Base-by-base conservation (phyloP, 1,140 invertebrate genomes). In the Sitobion miscanthi region DNA sequence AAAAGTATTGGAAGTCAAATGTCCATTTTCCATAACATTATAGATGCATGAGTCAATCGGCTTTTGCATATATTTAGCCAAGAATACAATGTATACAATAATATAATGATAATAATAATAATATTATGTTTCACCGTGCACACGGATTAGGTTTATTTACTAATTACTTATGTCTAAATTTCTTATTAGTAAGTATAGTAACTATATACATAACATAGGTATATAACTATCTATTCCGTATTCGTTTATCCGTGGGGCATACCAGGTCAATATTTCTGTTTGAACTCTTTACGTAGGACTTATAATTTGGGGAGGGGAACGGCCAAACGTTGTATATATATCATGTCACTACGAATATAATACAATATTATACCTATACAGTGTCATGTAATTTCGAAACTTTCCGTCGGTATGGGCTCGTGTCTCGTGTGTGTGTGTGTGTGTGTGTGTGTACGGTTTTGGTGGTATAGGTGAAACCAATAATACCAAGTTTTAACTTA, bases 291-390 rank as follows among this genome's bases (percentile, higher is more conserved):
- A n/a, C 62, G n/a, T 77, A 77, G 62, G 30, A n/a, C 62, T 69
- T 77, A n/a, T 35, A 5, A 77, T 77, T 77, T n/a, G 14, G 14
- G 30, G 62, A 20, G 62, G 30, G n/a, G 14, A n/a, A 14, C 14
- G 30, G 62, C 14, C n/a, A 14, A 77, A 77, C n/a, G 30, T 69
- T 30, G 30, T 69, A 30, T 69, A 30, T 69, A 14, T 54, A 23
- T 54, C 14, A n/a, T n/a, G n/a, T 77, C 14, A 4, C 11, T 17
- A 35, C 11, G n/a, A 77, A 77, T 77, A 77, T 77, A 77, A n/a
- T n/a, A 77, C n/a, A n/a, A 77, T 77, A 77, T 77, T 77, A 77
- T n/a, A 14, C 62, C n/a, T 77, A 77, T 77, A 77, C n/a, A n/a
- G 62, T 77, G 30, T 77, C 4, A 77, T 77, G 62, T 77, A 30